Evolutionary conservation across 2,113 vertebrate species (phyloP).

Genomic region (Elachura formosa): DNA sequence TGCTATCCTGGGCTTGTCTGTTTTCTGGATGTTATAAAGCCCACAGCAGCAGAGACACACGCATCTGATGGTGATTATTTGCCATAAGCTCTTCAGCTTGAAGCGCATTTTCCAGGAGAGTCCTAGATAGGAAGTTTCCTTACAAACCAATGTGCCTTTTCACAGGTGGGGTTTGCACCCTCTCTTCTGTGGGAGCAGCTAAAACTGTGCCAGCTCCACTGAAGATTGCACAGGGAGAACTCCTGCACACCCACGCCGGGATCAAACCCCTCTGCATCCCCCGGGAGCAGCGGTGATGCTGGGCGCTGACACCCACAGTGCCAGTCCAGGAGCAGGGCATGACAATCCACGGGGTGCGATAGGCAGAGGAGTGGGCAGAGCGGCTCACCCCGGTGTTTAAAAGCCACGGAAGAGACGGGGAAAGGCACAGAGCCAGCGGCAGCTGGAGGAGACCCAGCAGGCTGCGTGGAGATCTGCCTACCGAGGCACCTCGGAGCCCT

Average conservation of each 20-base stretch:
- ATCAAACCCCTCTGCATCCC: accelerated
- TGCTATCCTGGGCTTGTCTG: neutral
- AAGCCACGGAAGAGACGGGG: accelerated
- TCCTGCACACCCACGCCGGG: neutral
- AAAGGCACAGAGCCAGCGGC: neutral
- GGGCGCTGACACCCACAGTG: accelerated
- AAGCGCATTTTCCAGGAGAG: neutral
- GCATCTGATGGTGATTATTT: neutral
- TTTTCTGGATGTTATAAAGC: conserved; percentile 7
- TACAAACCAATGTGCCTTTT: neutral
- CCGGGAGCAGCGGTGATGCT: accelerated
- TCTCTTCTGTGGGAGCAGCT: neutral
- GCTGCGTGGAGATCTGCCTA: neutral
- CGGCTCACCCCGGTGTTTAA: accelerated
- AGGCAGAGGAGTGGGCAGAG: accelerated
- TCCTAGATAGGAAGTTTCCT: neutral
- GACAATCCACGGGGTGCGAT: accelerated
- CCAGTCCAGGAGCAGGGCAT: accelerated
- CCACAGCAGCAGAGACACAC: neutral
- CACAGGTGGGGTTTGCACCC: neutral
- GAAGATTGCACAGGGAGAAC: neutral
- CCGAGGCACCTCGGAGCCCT: neutral
- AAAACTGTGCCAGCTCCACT: neutral
- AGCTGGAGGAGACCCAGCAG: neutral
- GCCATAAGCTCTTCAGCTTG: neutral